Conservation (phyloP, 2,888 invertebrate species). For the Euplagia quadripunctaria region DNA sequence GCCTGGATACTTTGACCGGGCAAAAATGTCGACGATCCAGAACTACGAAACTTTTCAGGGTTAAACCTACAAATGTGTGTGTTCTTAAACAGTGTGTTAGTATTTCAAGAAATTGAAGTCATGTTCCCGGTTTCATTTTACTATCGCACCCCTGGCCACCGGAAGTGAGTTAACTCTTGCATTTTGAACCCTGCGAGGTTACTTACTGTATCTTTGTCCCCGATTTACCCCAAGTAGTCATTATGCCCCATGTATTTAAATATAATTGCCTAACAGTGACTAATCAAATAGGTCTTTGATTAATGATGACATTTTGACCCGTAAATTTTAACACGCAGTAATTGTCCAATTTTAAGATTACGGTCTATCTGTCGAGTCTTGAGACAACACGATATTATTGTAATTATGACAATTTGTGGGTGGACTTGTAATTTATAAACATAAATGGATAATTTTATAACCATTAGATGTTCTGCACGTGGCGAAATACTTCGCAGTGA, state of each 20-base stretch:
- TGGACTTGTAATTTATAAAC: not conserved
- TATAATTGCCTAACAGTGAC: not conserved
- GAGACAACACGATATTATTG: not conserved
- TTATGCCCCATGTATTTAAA: not conserved
- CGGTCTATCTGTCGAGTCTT: not conserved
- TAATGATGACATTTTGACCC: not conserved
- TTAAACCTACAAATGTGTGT: too few relatives aligned
- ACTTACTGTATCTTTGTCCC: not conserved
- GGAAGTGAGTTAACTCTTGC: too few relatives aligned
- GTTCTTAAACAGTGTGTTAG: too few relatives aligned
- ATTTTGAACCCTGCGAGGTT: too few relatives aligned
- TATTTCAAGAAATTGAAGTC: too few relatives aligned
- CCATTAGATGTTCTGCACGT: not conserved
- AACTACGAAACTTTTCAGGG: too few relatives aligned
- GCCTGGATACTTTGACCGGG: too few relatives aligned
- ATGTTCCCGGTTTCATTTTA: too few relatives aligned
- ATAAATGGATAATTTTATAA: not conserved
- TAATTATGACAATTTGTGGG: constrained; percentile 1
- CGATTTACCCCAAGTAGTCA: not conserved
- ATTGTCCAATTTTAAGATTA: not conserved
- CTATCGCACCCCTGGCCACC: too few relatives aligned
- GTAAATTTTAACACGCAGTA: not conserved
- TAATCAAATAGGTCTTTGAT: not conserved
- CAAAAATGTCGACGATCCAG: too few relatives aligned
- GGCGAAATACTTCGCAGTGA: not conserved